Base-by-base conservation (phyloP, 1,140 invertebrate species). In the Macrocentrus cingulum region DNA sequence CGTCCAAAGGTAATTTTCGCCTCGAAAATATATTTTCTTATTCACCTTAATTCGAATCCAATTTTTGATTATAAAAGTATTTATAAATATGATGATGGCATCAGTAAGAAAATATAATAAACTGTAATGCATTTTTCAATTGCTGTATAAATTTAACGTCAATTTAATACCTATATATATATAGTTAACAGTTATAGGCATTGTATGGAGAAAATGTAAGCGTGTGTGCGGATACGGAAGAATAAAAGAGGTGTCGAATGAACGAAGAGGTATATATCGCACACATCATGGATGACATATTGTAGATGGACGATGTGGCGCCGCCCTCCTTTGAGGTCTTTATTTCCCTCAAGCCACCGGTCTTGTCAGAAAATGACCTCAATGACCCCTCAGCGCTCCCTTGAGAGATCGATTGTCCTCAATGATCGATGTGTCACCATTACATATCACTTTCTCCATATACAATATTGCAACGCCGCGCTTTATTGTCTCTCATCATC, bases 341-440 rank as follows among this genome's bases (percentile, higher is more conserved):
- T 56, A 60, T 60, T 23, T 42, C 49, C 18, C 1, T 39, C 11
- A 22, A 59, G 58, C 45, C 56, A 41, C 25, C 34, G 48, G 48
- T 50, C 13, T 50, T 50, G 41, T 23, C 34, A 34, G 11, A 9
- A 42, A 8, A 19, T 22, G 23, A 23, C 37, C 34, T 36, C 37
- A 48, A 7, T 48, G 54, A 56, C 48, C 54, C 45, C 29, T 9
- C 18, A 22, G n/a, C 5, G 15, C 8, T 20, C 13, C 37, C 18
- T 19, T 32, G 11, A 5, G 37, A 53, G 42, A 63, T 60, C 54
- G 49, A 58, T 60, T 25, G 34, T 25, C 23, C 50, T 23, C 50
- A 19, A 55, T 32, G 58, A 63, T 60, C 55, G 55, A 60, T 63
- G 58, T 56, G 55, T 63, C 54, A 55, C 48, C 45, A 23, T 55